These are phyloP conservation scores for Molorchus minor DNA, from an alignment of 2,888 invertebrate species.

Conservation along the genomic window DNA sequence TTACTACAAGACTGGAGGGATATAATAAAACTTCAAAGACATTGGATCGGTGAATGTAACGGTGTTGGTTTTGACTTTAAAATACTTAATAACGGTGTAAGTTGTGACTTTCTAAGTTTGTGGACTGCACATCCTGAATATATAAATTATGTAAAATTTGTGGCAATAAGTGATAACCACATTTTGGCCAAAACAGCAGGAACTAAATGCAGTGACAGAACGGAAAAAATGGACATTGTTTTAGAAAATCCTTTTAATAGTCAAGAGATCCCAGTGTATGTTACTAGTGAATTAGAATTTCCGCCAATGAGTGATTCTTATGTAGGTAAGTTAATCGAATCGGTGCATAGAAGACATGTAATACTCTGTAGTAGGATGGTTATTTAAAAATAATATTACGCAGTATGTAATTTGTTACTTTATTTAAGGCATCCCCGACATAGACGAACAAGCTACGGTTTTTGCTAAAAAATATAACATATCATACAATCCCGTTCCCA, in stretches of 20 bases:
- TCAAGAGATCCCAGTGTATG: conserved; percentile 71
- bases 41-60: conserved; percentile 91
- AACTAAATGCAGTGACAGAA: conserved; percentile 38
- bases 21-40: conserved; percentile 82
- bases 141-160: conserved; percentile 74
- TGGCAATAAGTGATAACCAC: conserved; percentile 71
- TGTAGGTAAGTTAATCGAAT: conserved; percentile 61
- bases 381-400: background rate
- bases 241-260: conserved; percentile 78
- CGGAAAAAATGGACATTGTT: conserved; percentile 59
- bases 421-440: conserved; percentile 72
- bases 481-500: conserved; percentile 44
- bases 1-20: conserved; percentile 81
- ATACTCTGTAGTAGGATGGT: no score
- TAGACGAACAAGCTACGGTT: conserved; percentile 67
- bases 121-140: conserved; percentile 83
- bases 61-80: conserved; percentile 78
- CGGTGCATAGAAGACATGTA: no score
- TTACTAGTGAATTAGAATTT: conserved; percentile 71
- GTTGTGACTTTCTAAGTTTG: conserved; percentile 63
- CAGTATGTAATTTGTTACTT: background rate
- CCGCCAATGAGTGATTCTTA: conserved; percentile 73
- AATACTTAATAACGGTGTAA: conserved; percentile 37
- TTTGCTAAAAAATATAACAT: conserved; percentile 71
- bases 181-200: conserved; percentile 62